Percentiles rank a stretch among this genome's conserved stretches.
phyloP scores from a whole-genome alignment of 1,140 invertebrate genomes.

The Oncopodura yosiiana region DNA sequence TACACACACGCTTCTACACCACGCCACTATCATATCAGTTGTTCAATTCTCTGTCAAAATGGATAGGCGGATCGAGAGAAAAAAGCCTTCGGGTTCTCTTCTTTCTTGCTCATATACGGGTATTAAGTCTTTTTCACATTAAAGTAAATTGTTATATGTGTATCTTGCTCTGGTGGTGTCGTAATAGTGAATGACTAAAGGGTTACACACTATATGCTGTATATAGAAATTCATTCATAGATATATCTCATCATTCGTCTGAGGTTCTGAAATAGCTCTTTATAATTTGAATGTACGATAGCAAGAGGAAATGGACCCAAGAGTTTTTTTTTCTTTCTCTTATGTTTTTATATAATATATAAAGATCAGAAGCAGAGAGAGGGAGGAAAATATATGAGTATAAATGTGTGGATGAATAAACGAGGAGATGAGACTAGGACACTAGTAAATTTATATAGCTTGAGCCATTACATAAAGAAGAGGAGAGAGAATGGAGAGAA shows the following conservation, averaged over 20 bases:
- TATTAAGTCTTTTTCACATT: background rate
- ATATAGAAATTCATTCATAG: no score
- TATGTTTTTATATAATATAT: no score
- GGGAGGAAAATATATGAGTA: background rate
- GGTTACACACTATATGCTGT: no score
- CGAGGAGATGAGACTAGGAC: background rate
- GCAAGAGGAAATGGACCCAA: constrained; percentile 12
- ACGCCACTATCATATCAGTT: background rate
- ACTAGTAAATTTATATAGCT: no score
- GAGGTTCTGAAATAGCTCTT: constrained; percentile 5
- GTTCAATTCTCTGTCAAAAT: background rate
- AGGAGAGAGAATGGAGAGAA: background rate
- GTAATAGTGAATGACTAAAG: constrained; percentile 1
- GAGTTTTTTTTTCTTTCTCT: no score
- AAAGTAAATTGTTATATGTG: constrained; percentile 6
- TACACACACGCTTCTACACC: background rate
- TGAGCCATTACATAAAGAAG: no score
- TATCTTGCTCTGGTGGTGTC: constrained; percentile 1
- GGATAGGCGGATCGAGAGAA: background rate
- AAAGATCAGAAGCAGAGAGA: no score
- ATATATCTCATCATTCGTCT: no score
- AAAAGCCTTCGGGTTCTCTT: constrained; percentile 2
- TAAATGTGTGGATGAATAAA: background rate
- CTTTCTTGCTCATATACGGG: background rate
- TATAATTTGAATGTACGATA: constrained; percentile 25